Evolutionary conservation across 2,797 vertebrate genomes (phyloP), one percentile per base, ranked within the genome.

Genomic region (Sebastes steindachneri): DNA sequence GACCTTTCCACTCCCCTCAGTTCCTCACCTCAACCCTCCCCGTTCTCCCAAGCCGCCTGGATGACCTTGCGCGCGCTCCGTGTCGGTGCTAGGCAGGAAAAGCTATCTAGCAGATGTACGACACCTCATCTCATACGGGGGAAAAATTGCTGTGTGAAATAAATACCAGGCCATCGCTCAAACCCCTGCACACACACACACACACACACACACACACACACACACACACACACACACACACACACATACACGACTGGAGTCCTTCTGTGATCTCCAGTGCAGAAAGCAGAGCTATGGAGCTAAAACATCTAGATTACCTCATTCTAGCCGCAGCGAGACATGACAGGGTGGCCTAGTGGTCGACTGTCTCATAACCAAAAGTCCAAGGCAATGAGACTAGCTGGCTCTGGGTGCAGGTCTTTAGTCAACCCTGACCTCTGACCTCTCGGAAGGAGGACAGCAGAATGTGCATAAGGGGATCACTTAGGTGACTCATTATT

Each of bases 41-140:
- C 25, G 9, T 48, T 85, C 79, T 85, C 79, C 83, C 81, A 51
- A 85, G 85, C 63, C 45, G 83, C 68, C 87, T 58, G 41, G 80
- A 79, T 94, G 94, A 95, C 94, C 93, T 94, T 94, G 91, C 62
- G 31, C 75, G 12, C 70, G 62, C 82, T 86, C 83, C 17, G 3
- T 77, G 85, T 89, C 80, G 54, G 75, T 54, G 70, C 75, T 23
- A 74, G 86, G 86, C 86, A 90, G 88, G 89, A 91, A 94, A 94
- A 95, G 88, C 90, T 88, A 94, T 94, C 88, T 86, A 92, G 88
- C 93, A 93, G 92, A 93, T 91, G 92, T 92, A 92, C 82, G 74
- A 91, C 91, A 93, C 91, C 88, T 93, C 93, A 93, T 94, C 89
- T 94, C 83, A 79, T 90, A 86, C 76, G 19, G 77, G 79, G 84